These are phyloP conservation scores for Gasterosteus nipponicus DNA, from an alignment of 2,113 vertebrate genomes.

Conservation along the genomic window DNA sequence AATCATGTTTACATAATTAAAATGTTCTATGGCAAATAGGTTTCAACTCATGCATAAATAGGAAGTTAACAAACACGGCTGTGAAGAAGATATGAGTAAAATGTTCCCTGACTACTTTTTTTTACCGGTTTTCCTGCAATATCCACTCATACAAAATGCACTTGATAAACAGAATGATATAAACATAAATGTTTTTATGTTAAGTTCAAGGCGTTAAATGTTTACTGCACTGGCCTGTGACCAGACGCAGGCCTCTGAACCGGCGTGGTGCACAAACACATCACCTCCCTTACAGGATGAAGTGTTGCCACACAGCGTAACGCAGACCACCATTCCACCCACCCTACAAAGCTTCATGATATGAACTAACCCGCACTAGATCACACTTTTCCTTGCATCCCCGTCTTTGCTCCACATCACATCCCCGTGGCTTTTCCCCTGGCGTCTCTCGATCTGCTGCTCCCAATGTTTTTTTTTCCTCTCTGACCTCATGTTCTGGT, in stretches of 20 bases:
- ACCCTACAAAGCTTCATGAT: no score
- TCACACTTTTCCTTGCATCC: background rate
- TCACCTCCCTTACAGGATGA: background rate
- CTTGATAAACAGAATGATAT: background rate
- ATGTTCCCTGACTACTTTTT: background rate
- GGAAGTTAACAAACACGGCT: no score
- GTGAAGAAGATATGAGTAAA: background rate
- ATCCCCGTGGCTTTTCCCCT: background rate
- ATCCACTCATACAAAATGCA: background rate
- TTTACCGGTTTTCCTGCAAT: background rate
- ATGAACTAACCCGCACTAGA: background rate
- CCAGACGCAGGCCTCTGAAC: no score
- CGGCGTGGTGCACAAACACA: background rate
- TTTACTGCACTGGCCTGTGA: background rate
- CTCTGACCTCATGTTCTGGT: constrained; percentile 10
- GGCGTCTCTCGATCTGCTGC: constrained; percentile 1
- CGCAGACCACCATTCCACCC: background rate
- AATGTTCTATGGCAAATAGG: background rate
- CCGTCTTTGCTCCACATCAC: background rate
- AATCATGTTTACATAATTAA: background rate
- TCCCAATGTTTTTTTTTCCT: constrained; percentile 14
- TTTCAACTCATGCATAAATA: background rate
- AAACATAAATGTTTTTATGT: background rate
- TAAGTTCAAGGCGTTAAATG: background rate
- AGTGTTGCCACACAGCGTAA: background rate